Base-by-base conservation (phyloP, 23 tunicate genomes). In the Corella eumyota region DNA sequence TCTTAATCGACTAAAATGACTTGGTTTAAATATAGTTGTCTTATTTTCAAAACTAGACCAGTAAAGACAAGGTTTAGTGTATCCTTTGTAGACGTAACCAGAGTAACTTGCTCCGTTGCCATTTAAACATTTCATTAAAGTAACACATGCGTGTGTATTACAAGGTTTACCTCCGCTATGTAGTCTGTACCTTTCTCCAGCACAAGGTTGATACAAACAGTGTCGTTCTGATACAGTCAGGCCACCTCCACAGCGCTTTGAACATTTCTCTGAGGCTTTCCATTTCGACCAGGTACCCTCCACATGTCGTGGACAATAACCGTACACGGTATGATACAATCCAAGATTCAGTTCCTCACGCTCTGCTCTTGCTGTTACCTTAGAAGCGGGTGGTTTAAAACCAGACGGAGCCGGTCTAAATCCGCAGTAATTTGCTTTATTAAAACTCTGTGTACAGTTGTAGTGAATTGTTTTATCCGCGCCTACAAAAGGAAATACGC, bases 171-270 rank as follows among this genome's bases (percentile, higher is more conserved):
- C 4, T 4, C 36, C 55, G n/a, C 11, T 25, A n/a, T n/a, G n/a
- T 25, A 11, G 1, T 49, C 4, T 25, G 7, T 25, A 31, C 9
- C 25, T 17, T 6, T 29, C 24, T 37, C 29, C 60, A 24, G 49
- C 9, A 44, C 95, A 85, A 7, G 95, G 95, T 11, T 71, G 79
- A 45, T 77, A 71, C n/a, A 71, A 61, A 48, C 95, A 85, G 9
- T 49, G 26, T 20, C 67, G 74, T 15, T 13, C 47, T 36, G 35
- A 22, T 3, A 72, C 38, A 35, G 60, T 35, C 23, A 33, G 11
- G 15, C 95, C 95, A 0, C 95, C 95, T 0, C 85, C 95, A 51
- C 95, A 85, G 0, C 38, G 65, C 0, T 33, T 75, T 0, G 75
- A 63, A 51, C 95, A 85, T 37, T 37, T 50, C 25, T 47, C 72